Percentiles rank a stretch among this genome's conserved stretches.
Evolutionary conservation across 2,797 vertebrate genomes (phyloP).

Genomic region (Sebastes iracundus): DNA sequence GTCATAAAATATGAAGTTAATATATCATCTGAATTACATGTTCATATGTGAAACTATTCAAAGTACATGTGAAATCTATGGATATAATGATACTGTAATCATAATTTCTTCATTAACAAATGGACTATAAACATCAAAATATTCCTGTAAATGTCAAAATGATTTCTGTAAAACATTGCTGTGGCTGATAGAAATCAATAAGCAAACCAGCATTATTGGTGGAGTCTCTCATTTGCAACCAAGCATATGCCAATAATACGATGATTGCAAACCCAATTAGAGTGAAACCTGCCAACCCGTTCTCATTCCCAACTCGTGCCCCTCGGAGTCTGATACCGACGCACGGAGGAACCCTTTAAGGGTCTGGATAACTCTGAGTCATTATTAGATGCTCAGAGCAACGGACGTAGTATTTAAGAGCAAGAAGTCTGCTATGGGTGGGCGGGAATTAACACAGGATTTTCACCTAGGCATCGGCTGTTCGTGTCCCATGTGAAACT

Average conservation of each 20-base stretch:
- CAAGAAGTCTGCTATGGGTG: too few species aligned
- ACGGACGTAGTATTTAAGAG: too few species aligned
- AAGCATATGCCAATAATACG: background rate
- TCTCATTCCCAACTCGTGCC: too few species aligned
- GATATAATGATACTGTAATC: background rate
- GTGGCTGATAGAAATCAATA: background rate
- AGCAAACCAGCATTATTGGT: too few species aligned
- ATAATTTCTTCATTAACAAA: background rate
- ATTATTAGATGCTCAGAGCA: too few species aligned
- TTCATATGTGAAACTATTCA: background rate
- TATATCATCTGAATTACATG: background rate
- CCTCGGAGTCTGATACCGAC: too few species aligned
- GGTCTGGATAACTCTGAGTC: too few species aligned
- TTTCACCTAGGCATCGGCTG: too few species aligned
- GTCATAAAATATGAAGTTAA: background rate
- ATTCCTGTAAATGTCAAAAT: background rate
- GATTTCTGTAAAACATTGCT: background rate
- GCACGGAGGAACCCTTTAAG: too few species aligned
- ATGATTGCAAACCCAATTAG: background rate
- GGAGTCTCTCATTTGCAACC: background rate
- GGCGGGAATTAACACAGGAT: too few species aligned
- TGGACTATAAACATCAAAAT: background rate
- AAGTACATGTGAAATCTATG: background rate
- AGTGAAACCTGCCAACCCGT: background rate
- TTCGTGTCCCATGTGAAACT: too few species aligned